Evolutionary conservation across 2,113 vertebrate species (phyloP).

Genomic region (Rhea americana): DNA sequence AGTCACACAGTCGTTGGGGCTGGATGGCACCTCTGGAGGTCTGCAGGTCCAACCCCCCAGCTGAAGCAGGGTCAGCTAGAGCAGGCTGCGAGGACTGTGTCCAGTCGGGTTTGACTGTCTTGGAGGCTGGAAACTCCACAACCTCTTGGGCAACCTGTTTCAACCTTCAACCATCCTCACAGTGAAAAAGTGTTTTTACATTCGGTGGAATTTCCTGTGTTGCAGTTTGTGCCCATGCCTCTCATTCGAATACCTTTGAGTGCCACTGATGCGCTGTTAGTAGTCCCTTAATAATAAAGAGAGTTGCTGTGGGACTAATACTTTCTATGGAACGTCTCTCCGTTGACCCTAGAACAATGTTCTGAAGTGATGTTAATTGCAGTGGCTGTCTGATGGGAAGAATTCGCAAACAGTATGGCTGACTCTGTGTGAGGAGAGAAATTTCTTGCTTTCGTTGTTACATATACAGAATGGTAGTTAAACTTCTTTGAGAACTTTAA

Average conservation of each 20-base stretch:
- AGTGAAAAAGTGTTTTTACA: background rate
- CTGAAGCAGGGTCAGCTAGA: too few species aligned
- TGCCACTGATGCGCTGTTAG: background rate
- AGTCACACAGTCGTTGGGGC: background rate
- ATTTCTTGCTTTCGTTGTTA: background rate
- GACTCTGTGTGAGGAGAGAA: background rate
- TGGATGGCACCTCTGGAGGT: background rate
- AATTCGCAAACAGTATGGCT: background rate
- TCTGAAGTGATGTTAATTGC: background rate
- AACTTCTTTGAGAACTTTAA: background rate
- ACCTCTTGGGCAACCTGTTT: background rate
- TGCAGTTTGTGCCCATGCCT: background rate
- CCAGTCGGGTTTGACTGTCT: background rate
- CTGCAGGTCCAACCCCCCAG: background rate
- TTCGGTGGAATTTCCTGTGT: background rate
- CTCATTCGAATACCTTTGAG: rapidly evolving
- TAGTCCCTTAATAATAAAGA: background rate
- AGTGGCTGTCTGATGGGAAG: background rate
- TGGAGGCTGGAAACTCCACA: background rate
- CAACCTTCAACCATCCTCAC: background rate
- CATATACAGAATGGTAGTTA: background rate
- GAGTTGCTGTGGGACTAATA: background rate
- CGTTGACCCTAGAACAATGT: rapidly evolving
- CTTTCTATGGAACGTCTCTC: background rate
- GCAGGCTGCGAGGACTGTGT: background rate